Base-by-base conservation (phyloP, 2,888 invertebrate species). In the Ophion ventricosus region DNA sequence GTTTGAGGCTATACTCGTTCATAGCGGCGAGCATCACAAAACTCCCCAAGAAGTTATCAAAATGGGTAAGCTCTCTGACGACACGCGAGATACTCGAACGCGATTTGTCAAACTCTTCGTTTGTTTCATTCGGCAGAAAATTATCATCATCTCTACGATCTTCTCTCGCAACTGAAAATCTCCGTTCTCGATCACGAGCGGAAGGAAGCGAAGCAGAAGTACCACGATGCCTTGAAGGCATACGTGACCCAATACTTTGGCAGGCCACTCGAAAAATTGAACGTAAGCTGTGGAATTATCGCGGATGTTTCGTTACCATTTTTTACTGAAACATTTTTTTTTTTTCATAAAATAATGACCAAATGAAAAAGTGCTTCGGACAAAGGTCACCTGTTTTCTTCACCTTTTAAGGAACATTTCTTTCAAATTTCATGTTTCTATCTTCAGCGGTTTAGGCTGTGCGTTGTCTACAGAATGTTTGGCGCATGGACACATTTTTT, bases 191-290 rank as follows among this genome's bases (percentile, higher is more conserved):
- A 99, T 91, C 94, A 95, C 63, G 96, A 97, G 91, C 95, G 98
- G 83, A 98, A 98, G 93, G 98, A 99, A 92, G 97, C 98, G 0
- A 98, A 98, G 93, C 95, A 96, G 89, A 96, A 97, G 87, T 99
- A 99, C 94, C 96, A 96, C 88, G 99, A 99, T 84, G 97, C 98
- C 74, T 95, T 99, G 81, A 96, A 96, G 89, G 96, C 96, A 8
- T 99, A 99, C 94, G 99, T 99, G 66, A 98, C 97, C 84, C 96
- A 97, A 91, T 98, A 98, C 94, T 98, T 99, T 94, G 99, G 99
- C 40, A 95, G 98, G 83, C 98, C 98, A 0, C 93, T 98, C 78
- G 98, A 98, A 91, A 98, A 98, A 94, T 94, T 98, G 25, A 98
- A 98, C 94, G 98, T 98, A 94, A 94, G 94, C 93, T 0, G 17